Conservation (phyloP, 2,113 vertebrate species). For the Pyrgilauda ruficollis region DNA sequence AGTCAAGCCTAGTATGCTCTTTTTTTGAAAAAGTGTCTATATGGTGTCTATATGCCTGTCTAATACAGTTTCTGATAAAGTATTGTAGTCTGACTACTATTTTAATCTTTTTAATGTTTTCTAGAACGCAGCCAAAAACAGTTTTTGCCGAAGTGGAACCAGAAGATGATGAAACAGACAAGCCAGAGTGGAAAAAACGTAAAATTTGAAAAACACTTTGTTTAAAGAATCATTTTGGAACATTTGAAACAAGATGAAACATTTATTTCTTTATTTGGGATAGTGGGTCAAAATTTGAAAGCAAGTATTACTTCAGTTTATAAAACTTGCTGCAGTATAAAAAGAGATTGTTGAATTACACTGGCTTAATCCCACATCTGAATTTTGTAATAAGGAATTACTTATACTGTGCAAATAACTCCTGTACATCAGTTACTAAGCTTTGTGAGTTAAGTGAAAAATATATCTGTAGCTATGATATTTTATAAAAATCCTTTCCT, state of each 20-base stretch:
- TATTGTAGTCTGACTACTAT: not conserved
- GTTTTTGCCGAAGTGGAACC: conserved; percentile 91
- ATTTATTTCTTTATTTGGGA: not conserved
- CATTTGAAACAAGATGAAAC: not conserved
- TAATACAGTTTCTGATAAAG: not conserved
- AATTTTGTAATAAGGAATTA: conserved; percentile 21
- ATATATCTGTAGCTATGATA: not conserved
- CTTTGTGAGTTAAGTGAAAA: not conserved
- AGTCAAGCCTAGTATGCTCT: not conserved
- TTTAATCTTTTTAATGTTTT: conserved; percentile 51
- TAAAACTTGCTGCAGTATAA: not conserved
- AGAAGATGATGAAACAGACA: conserved; percentile 90
- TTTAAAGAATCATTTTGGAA: not conserved
- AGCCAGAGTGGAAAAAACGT: conserved; percentile 97
- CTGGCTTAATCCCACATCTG: not conserved
- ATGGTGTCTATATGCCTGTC: not conserved
- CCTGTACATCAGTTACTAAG: not conserved
- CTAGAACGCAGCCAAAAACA: conserved; percentile 90
- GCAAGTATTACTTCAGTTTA: not conserved
- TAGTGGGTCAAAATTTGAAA: not conserved
- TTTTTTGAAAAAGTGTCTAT: not conserved
- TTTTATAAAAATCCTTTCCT: too few species aligned
- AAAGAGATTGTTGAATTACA: not conserved
- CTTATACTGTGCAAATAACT: not conserved
- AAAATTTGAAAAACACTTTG: conserved; percentile 86